phyloP scores from a whole-genome alignment of 2,797 vertebrate genomes.

The Atherinosoma microstoma region DNA sequence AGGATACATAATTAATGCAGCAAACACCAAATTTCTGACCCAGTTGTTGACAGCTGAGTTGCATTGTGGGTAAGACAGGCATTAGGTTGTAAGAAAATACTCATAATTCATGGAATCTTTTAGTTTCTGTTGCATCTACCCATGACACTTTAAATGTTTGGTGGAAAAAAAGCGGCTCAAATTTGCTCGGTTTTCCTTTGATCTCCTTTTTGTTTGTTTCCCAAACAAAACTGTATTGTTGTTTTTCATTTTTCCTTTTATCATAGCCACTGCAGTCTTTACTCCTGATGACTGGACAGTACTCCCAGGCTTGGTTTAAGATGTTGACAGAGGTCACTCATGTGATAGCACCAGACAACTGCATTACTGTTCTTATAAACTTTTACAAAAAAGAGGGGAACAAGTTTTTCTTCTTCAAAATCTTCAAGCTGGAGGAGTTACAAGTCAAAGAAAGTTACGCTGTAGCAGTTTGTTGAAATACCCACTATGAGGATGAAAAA shows the following conservation, averaged over 20 bases:
- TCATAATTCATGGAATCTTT: not conserved
- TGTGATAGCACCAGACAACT: not conserved
- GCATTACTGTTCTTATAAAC: not conserved
- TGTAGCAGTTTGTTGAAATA: conserved; percentile 10
- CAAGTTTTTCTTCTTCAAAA: conserved; percentile 10
- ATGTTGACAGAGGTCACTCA: not conserved
- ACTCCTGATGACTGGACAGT: not conserved
- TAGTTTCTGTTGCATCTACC: not conserved
- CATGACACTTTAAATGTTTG: not conserved
- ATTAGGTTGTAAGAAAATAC: not conserved
- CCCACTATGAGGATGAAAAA: conserved; percentile 24
- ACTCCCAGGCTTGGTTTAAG: not conserved
- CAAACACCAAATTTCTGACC: not conserved
- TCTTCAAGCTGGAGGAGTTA: conserved; percentile 9
- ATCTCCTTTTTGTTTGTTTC: not conserved
- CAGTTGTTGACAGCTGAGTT: not conserved
- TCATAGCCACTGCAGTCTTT: not conserved
- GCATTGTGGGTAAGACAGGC: not conserved
- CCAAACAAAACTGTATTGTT: not conserved
- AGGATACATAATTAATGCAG: not conserved
- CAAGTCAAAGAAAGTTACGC: conserved; percentile 16
- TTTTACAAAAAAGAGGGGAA: not conserved
- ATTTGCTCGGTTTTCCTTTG: not conserved
- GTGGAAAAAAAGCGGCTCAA: not conserved
- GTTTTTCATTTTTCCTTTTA: not conserved